Percentiles rank a stretch among this genome's conserved stretches.
These are phyloP conservation scores for Borostomias antarcticus DNA, from an alignment of 2,797 vertebrate species.

Conservation along the genomic window DNA sequence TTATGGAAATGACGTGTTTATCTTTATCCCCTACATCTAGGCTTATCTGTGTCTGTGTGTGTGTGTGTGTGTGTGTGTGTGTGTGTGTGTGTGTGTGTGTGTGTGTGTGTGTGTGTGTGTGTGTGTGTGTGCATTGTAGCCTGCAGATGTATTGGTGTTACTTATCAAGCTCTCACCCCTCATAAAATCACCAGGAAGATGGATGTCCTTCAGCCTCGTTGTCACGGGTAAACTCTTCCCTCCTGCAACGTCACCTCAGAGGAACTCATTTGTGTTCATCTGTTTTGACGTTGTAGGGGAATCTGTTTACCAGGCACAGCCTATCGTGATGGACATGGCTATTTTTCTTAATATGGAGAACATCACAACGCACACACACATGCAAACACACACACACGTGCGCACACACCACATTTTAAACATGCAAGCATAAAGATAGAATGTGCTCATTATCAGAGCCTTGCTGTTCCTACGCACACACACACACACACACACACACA, in stretches of 20 bases:
- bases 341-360: conserved; percentile 76
- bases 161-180: neutral
- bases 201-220: conserved; percentile 67
- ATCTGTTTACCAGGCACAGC: conserved; percentile 72
- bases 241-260: conserved; percentile 51
- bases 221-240: conserved; percentile 47
- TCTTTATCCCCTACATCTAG: no score
- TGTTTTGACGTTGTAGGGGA: conserved; percentile 67
- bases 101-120: conserved; percentile 6
- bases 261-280: conserved; percentile 81
- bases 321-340: conserved; percentile 69
- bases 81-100: conserved; percentile 18
- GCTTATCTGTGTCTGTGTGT: conserved; percentile 15
- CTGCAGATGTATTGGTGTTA: neutral
- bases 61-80: conserved; percentile 20
- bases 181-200: conserved; percentile 5
- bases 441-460: no score
- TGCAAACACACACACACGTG: neutral
- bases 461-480: neutral
- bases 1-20: no score
- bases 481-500: neutral
- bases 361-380: conserved; percentile 19
- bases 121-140: neutral
- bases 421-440: neutral
- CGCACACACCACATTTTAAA: neutral